phyloP scores from a whole-genome alignment of 2,797 vertebrate genomes.

The Setipinna tenuifilis region DNA sequence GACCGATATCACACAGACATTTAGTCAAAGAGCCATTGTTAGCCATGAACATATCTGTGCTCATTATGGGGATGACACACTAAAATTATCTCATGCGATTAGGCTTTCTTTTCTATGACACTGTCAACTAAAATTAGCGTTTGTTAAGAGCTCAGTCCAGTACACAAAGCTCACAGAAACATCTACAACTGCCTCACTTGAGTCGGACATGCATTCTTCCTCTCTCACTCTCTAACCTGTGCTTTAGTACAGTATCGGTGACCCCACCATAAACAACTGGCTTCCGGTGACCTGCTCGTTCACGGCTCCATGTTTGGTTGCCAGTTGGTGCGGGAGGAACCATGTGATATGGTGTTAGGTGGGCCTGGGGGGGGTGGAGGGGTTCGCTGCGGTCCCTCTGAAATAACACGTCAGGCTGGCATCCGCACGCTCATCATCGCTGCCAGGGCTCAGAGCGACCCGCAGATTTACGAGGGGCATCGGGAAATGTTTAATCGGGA shows the following conservation, averaged over 20 bases:
- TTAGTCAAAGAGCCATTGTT: slow-evolving; percentile 11
- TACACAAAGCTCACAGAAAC: background rate
- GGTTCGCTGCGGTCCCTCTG: background rate
- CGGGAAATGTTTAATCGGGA: slow-evolving; percentile 47
- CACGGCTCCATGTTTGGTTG: slow-evolving; percentile 11
- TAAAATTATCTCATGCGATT: background rate
- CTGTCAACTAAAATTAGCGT: background rate
- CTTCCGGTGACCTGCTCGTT: background rate
- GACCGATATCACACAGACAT: background rate
- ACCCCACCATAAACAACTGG: background rate
- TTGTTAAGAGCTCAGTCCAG: background rate
- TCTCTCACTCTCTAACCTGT: background rate
- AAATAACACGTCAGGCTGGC: slow-evolving; percentile 24
- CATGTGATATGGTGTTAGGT: background rate
- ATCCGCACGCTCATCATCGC: slow-evolving; percentile 11
- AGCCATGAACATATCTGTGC: background rate
- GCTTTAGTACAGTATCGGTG: background rate
- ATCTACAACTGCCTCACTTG: background rate
- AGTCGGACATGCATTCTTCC: background rate
- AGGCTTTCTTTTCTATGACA: background rate
- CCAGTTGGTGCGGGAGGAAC: background rate
- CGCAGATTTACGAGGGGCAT: slow-evolving; percentile 45
- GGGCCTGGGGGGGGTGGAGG: background rate
- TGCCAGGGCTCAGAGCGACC: slow-evolving; percentile 16
- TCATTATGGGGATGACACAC: background rate